phyloP scores from a whole-genome alignment of 2,888 invertebrate genomes.

The Parthenolecanium corni region DNA sequence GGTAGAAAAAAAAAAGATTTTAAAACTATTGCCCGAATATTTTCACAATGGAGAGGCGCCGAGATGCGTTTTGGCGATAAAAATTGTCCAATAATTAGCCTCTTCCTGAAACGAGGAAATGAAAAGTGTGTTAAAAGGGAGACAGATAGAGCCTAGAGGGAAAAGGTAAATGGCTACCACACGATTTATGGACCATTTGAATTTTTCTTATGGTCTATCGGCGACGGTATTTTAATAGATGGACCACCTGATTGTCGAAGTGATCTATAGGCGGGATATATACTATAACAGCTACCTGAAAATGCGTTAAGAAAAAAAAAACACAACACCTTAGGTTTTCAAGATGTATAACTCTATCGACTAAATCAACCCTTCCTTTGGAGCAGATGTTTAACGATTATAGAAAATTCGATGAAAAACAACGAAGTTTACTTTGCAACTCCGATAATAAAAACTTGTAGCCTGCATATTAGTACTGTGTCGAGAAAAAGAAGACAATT shows the following conservation, averaged over 20 bases:
- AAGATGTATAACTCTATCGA: background rate
- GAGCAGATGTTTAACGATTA: background rate
- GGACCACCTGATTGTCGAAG: conserved; percentile 21
- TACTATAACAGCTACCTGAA: conserved; percentile 20
- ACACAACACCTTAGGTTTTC: background rate
- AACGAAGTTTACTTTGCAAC: too few species aligned
- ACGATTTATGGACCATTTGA: background rate
- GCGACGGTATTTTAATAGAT: conserved; percentile 15
- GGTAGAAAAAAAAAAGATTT: too few species aligned
- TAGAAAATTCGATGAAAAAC: too few species aligned
- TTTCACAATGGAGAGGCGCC: background rate
- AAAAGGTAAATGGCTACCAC: background rate
- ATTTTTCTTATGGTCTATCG: background rate
- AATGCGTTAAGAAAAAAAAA: background rate
- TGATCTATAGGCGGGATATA: conserved; percentile 20
- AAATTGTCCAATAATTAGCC: background rate
- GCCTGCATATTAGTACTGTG: too few species aligned
- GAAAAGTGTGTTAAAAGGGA: background rate
- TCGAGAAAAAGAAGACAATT: too few species aligned
- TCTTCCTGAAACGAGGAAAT: background rate
- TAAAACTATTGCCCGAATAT: too few species aligned
- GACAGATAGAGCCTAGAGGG: too few species aligned
- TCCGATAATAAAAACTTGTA: too few species aligned
- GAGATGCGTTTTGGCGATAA: background rate
- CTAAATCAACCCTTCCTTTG: background rate